phyloP scores from a whole-genome alignment of 2,797 vertebrate genomes.

The Paratrypauchen microcephalus region DNA sequence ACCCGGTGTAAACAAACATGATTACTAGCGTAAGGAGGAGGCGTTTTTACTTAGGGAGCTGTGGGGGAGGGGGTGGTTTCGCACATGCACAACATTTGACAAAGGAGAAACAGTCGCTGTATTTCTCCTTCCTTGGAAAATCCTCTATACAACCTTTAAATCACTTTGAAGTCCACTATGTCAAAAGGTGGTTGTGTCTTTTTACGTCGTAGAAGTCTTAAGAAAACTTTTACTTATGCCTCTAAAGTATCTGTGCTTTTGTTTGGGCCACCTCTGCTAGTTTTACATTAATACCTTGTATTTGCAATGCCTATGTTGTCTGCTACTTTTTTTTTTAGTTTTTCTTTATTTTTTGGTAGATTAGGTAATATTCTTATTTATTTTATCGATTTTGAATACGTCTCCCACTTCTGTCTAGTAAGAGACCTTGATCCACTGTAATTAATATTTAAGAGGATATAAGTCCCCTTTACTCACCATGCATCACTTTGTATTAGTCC shows the following conservation, averaged over 20 bases:
- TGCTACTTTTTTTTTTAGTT: background rate
- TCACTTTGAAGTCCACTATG: too few species aligned
- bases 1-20: too few species aligned
- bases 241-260: too few species aligned
- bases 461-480: conserved; percentile 5
- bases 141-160: too few species aligned
- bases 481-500: conserved; percentile 9
- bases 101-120: too few species aligned
- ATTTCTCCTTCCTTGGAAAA: too few species aligned
- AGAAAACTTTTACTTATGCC: background rate
- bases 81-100: too few species aligned
- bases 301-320: background rate
- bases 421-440: background rate
- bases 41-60: too few species aligned
- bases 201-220: background rate
- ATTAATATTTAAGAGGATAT: conserved; percentile 16
- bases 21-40: too few species aligned
- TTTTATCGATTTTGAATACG: background rate
- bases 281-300: background rate
- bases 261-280: too few species aligned
- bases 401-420: background rate
- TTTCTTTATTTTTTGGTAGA: background rate
- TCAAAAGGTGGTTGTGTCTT: background rate
- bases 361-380: background rate
- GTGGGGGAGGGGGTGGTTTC: too few species aligned